Evolutionary conservation across 1,140 invertebrate species (phyloP).

Genomic region (Laodelphax striatellus): DNA sequence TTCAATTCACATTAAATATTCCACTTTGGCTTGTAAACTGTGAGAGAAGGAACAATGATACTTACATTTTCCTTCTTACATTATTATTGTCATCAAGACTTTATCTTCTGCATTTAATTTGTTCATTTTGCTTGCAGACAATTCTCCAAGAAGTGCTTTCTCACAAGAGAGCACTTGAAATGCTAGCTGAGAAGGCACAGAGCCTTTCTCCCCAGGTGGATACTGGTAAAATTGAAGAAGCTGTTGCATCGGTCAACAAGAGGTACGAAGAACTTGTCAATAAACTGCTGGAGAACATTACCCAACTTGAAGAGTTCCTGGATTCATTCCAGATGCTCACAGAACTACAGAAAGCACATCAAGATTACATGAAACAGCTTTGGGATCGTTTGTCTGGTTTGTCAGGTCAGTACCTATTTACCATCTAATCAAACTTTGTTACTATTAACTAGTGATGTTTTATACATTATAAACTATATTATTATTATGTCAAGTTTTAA

Average conservation of each 20-base stretch:
- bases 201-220: slow-evolving; percentile 46
- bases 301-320: slow-evolving; percentile 57
- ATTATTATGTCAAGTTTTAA: too few species aligned
- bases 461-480: too few species aligned
- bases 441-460: too few species aligned
- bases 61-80: too few species aligned
- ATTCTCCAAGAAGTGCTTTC: slow-evolving; percentile 78
- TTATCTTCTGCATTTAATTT: neutral
- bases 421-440: neutral
- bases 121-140: slow-evolving; percentile 35
- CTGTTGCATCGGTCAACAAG: slow-evolving; percentile 47
- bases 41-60: too few species aligned
- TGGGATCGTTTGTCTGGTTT: slow-evolving; percentile 69
- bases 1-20: too few species aligned
- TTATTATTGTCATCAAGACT: too few species aligned
- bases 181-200: slow-evolving; percentile 77
- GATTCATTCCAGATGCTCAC: slow-evolving; percentile 73
- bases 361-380: slow-evolving; percentile 77
- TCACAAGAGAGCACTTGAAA: slow-evolving; percentile 81
- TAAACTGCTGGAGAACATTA: slow-evolving; percentile 46
- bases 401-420: slow-evolving; percentile 30
- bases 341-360: slow-evolving; percentile 70
- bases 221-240: slow-evolving; percentile 45
- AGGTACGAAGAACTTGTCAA: slow-evolving; percentile 60
- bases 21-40: too few species aligned